Base-by-base conservation (phyloP, 92 coral and sea anemone genomes). In the Chrysogorgia sp. region DNA sequence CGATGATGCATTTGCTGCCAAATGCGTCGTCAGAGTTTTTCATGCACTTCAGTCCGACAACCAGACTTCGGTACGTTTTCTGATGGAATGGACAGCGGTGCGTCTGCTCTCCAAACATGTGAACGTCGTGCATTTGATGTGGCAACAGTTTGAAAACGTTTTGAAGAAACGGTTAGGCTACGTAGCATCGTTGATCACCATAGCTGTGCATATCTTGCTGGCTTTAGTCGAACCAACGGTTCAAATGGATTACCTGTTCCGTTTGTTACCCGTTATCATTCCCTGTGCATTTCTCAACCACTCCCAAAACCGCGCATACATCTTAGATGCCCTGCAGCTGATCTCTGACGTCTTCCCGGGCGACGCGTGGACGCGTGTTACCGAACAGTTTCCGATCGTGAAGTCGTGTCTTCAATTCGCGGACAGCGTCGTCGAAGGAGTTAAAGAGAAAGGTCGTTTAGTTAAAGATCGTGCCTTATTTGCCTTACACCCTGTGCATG, bases 251-350 rank as follows among this genome's bases (percentile, higher is more conserved):
- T 85, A 80, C 63, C 88, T 92, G 74, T 87, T 67, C 50, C 90
- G 56, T 41, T 91, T 93, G 17, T 61, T 94, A 40, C 74, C 86
- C 14, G 86, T 80, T 32, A 69, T 92, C 23, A 75, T 92, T 10
- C 98, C 98, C 13, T 94, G 98, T 93, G 85, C 80, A 26, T 83
- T 85, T 29, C 67, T 82, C 48, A 85, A 87, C 34, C 87, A 90
- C 35, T 77, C 76, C 32, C 65, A 31, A 40, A 55, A 28, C 48
- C 45, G 43, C 63, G 71, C 76, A 7, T 64, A 47, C 47, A 43
- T 70, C 68, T 56, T 34, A 26, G 58, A 69, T 22, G 66, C 63
- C 25, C 43, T 80, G 32, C 63, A 13, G 31, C 7, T 72, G 71
- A 58, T 91, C 97, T 7, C 90, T 86, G 53, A 87, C 82, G 40